A percentile compares a stretch with the other conserved stretches of the same genome.
Evolutionary conservation across 2,888 invertebrate genomes (phyloP).

Genomic region (Anticlea derivata): DNA sequence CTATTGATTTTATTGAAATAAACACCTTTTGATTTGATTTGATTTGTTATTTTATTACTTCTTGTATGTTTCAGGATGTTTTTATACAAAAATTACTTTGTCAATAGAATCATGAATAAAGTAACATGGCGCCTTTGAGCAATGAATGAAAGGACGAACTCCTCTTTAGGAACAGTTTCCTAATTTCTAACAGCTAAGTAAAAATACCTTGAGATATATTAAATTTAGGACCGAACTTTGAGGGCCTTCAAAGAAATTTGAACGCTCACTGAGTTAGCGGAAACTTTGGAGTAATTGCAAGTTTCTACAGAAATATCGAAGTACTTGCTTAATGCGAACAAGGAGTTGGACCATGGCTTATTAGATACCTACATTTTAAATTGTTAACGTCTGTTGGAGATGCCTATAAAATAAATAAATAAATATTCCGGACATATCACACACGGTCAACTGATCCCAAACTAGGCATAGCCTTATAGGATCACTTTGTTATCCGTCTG

Average conservation of each 20-base stretch:
- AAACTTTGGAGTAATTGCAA: conserved; percentile 27
- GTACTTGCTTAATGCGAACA: conserved; percentile 8
- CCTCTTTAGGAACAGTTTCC: conserved; percentile 11
- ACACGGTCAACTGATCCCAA: no score
- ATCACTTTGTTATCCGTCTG: no score
- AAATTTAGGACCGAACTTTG: conserved; percentile 17
- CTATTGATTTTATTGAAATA: no score
- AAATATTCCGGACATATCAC: no score
- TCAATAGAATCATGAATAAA: background rate
- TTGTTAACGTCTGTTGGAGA: no score
- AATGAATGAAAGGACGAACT: conserved; percentile 17
- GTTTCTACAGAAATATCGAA: conserved; percentile 18
- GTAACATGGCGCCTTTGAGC: conserved; percentile 5
- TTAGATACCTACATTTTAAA: no score
- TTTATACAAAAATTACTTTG: background rate
- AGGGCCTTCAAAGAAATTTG: conserved; percentile 23
- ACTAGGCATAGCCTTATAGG: no score
- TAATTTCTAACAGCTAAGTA: conserved; percentile 17
- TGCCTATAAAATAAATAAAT: no score
- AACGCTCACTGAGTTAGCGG: conserved; percentile 18
- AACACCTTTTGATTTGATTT: no score
- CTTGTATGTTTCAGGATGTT: no score
- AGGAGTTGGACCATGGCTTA: conserved; percentile 1
- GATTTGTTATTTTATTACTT: no score
- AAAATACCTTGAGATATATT: conserved; percentile 25